Base-by-base conservation (phyloP, 2,797 vertebrate species). In the Brachyrhaphis roseni region DNA sequence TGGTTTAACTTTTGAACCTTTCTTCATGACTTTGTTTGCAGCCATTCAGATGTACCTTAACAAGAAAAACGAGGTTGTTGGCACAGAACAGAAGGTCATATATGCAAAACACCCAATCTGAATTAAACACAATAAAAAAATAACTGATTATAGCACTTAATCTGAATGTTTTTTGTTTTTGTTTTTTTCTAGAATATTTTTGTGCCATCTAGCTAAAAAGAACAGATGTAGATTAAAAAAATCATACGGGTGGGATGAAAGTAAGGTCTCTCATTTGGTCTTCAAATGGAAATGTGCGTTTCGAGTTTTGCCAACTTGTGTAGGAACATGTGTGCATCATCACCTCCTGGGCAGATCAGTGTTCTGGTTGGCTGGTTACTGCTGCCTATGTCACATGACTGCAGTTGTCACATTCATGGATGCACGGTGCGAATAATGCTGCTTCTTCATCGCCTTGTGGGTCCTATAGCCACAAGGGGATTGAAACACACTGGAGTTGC, bases 301-400 rank as follows among this genome's bases (percentile, higher is more conserved):
- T 64, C 3, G 49, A 34, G 13, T 59, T 64, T 64, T 64, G 15
- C 53, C 39, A 55, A 20, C 26, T 39, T 36, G 57, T 34, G 59
- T 77, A 72, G 31, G 43, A 81, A 80, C 81, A 84, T 86, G 83
- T 88, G 76, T 79, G 79, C 36, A 8, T 75, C 79, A 80, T 78
- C 39, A 5, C 76, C 76, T 86, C 78, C 16, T 68, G 49, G 91
- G 79, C 85, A 85, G 77, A 86, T 91, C 75, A 75, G 78, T 68
- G 76, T 77, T 76, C 86, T 34, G 87, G 85, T 76, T 72, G 86
- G 80, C n/a, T 86, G 85, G 88, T 78, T 71, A 20, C 39, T 72
- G 74, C 8, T 78, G 83, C 18, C 79, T 31, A 11, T 72, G 80
- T 90, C 81, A 82, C 62, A 45, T 66, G 28, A 31, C 77, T 62